Evolutionary conservation across 1,140 invertebrate genomes (phyloP).

Genomic region (Eriosoma lanigerum): DNA sequence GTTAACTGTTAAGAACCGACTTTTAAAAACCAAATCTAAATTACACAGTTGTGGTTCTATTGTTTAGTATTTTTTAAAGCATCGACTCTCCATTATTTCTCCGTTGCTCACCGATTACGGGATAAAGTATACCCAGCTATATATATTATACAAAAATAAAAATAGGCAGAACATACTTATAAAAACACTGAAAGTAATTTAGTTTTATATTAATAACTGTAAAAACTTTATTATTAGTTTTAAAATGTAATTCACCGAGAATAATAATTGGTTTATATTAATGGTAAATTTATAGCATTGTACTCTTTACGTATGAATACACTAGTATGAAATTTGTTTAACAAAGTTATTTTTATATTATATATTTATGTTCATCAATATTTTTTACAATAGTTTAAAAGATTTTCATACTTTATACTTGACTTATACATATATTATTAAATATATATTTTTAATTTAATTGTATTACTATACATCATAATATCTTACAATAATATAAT

Average conservation of each 20-base stretch:
- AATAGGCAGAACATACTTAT: not conserved
- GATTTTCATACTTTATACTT: too few relatives aligned
- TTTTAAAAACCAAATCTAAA: constrained; percentile 42
- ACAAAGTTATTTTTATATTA: too few relatives aligned
- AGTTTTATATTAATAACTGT: constrained; percentile 41
- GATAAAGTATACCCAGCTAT: not conserved
- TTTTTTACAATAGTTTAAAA: too few relatives aligned
- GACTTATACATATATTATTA: too few relatives aligned
- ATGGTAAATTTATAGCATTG: too few relatives aligned
- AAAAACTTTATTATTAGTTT: constrained; percentile 4
- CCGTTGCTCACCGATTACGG: not conserved
- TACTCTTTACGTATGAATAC: too few relatives aligned
- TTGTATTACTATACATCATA: too few relatives aligned
- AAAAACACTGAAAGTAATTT: constrained; percentile 13
- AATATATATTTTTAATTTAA: too few relatives aligned
- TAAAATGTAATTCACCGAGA: not conserved
- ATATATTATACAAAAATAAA: not conserved
- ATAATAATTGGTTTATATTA: constrained; percentile 17
- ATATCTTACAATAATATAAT: too few relatives aligned
- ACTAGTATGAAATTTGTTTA: too few relatives aligned
- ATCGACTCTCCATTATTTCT: constrained; percentile 22
- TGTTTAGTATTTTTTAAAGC: constrained; percentile 18
- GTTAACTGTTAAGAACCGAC: constrained; percentile 7
- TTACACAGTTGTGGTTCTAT: constrained; percentile 43
- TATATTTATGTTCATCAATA: too few relatives aligned